Conservation (phyloP, 2,113 vertebrate genomes). For the Lampris incognitus region DNA sequence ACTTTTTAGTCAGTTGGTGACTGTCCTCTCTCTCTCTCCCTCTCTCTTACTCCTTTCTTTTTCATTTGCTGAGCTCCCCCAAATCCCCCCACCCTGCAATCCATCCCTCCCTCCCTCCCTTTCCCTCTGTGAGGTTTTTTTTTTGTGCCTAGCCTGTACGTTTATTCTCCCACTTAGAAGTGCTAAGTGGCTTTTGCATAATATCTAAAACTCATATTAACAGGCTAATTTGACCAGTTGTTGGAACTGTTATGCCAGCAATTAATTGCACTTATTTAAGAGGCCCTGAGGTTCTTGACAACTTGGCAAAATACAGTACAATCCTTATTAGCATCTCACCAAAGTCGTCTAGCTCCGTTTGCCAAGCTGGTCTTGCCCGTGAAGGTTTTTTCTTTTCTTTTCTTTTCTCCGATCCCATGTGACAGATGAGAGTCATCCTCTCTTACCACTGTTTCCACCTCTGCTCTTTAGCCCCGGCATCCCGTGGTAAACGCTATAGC, state of each 20-base stretch:
- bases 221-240: constrained; percentile 55
- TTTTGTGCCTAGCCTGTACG: constrained; percentile 40
- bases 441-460: constrained; percentile 36
- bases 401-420: constrained; percentile 10
- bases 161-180: constrained; percentile 39
- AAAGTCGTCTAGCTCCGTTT: constrained; percentile 40
- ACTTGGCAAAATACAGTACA: constrained; percentile 39
- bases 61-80: constrained; percentile 49
- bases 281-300: constrained; percentile 45
- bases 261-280: constrained; percentile 56
- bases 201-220: constrained; percentile 58
- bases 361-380: constrained; percentile 11
- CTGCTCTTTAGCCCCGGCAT: constrained; percentile 39
- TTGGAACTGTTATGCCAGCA: constrained; percentile 50
- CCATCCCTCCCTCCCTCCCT: constrained; percentile 17
- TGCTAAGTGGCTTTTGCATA: constrained; percentile 51
- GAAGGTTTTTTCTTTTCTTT: constrained; percentile 10
- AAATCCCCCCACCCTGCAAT: constrained; percentile 9
- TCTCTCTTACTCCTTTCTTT: constrained; percentile 7
- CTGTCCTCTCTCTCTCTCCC: constrained; percentile 42
- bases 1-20: constrained; percentile 70
- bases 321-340: constrained; percentile 20
- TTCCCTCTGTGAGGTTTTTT: constrained; percentile 50
- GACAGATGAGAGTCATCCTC: constrained; percentile 22
- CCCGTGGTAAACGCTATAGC: constrained; percentile 25